Percentiles rank a stretch among this genome's conserved stretches.
Evolutionary conservation across 2,888 invertebrate species (phyloP).

Genomic region (Lymantria dispar): DNA sequence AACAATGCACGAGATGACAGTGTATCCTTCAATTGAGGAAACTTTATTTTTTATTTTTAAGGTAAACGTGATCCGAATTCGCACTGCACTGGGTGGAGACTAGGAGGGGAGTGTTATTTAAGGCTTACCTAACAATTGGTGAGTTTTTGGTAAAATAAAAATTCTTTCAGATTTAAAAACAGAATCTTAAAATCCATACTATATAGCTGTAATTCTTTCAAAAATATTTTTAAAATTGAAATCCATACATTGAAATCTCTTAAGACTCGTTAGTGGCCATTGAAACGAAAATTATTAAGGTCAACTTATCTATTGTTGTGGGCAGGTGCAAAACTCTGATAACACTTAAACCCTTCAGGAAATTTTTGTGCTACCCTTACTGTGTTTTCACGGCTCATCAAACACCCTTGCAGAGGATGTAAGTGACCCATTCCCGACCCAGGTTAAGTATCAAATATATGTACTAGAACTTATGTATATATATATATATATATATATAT

Average conservation of each 20-base stretch:
- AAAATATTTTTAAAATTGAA: not conserved
- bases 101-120: no score
- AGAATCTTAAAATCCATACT: no score
- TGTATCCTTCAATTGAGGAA: no score
- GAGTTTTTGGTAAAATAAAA: no score
- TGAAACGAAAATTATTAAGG: constrained; percentile 24
- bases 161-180: no score
- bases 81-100: no score
- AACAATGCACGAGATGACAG: no score
- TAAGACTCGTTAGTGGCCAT: constrained; percentile 17
- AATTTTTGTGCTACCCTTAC: constrained; percentile 25
- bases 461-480: not conserved
- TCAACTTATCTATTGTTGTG: constrained; percentile 23
- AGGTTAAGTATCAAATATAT: constrained; percentile 14
- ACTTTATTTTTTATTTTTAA: no score
- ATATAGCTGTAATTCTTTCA: not conserved
- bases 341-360: constrained; percentile 27
- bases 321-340: constrained; percentile 31
- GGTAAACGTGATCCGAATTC: no score
- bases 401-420: constrained; percentile 25
- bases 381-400: constrained; percentile 34
- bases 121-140: no score
- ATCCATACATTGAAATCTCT: not conserved
- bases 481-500: no score
- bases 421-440: constrained; percentile 15